Evolutionary conservation across 2,797 vertebrate genomes (phyloP).

Genomic region (Myiotriccus ornatus): DNA sequence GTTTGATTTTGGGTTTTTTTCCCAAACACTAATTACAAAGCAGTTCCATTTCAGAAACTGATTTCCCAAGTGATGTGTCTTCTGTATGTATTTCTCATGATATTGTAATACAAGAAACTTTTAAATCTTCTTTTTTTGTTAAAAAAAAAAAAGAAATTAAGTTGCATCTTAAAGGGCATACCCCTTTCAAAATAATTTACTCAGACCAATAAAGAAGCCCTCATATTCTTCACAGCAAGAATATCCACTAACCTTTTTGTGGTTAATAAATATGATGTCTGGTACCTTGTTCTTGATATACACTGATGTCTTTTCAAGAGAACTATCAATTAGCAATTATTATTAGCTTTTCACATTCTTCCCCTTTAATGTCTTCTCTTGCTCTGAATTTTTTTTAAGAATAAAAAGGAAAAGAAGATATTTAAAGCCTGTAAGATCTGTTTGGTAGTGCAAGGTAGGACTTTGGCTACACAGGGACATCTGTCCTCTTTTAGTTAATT

Average conservation of each 20-base stretch:
- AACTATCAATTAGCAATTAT: background rate
- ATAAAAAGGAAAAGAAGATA: background rate
- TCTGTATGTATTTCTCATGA: background rate
- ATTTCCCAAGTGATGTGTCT: background rate
- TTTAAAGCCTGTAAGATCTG: slow-evolving; percentile 42
- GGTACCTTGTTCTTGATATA: slow-evolving; percentile 8
- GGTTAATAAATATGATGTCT: background rate
- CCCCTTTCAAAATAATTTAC: background rate
- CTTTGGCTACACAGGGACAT: slow-evolving; percentile 22
- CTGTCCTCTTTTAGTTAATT: slow-evolving; percentile 54
- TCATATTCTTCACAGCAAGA: background rate
- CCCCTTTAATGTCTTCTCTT: background rate
- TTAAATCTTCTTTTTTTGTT: background rate
- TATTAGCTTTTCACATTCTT: background rate
- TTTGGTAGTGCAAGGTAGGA: slow-evolving; percentile 25
- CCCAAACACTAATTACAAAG: background rate
- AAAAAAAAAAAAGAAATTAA: background rate
- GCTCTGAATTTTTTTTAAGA: background rate
- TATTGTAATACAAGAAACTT: background rate
- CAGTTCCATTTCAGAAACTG: background rate
- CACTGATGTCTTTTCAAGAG: background rate
- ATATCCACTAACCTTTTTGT: background rate
- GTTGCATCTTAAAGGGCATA: background rate
- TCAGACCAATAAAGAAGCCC: background rate
- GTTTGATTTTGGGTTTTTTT: no score